Evolutionary conservation across 2,113 vertebrate species (phyloP).

Genomic region (Capra hircus): DNA sequence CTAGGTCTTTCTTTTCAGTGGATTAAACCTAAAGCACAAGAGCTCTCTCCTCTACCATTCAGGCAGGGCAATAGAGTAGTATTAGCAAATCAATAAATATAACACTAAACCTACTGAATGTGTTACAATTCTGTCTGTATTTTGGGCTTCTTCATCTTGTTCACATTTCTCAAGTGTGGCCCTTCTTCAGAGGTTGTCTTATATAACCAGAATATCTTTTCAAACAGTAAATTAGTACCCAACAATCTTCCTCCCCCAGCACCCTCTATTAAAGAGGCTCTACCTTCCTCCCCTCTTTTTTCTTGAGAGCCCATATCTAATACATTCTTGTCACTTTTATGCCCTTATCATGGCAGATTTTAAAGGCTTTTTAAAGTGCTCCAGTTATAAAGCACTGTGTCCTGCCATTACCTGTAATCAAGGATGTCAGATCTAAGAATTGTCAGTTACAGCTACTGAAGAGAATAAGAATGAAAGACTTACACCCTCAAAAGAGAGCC

Average conservation of each 20-base stretch:
- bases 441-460: background rate
- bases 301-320: background rate
- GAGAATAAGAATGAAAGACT: constrained; percentile 1
- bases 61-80: background rate
- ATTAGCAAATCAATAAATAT: constrained; percentile 44
- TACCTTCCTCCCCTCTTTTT: constrained; percentile 12
- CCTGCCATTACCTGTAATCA: background rate
- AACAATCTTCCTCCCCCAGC: background rate
- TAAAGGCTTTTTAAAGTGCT: constrained; percentile 14
- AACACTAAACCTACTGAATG: background rate
- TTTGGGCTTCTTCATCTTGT: background rate
- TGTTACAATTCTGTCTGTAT: background rate
- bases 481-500: background rate
- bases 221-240: constrained; percentile 20
- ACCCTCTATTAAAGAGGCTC: background rate
- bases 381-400: background rate
- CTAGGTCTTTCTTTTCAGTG: constrained; percentile 37
- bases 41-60: background rate
- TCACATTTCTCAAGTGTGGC: constrained; percentile 27
- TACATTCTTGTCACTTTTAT: constrained; percentile 31
- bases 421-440: background rate
- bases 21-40: constrained; percentile 16
- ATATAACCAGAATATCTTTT: background rate
- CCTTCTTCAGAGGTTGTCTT: constrained; percentile 33
- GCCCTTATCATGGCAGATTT: constrained; percentile 29